A percentile compares a stretch with the other conserved stretches of the same genome.
These are phyloP conservation scores for Hybos culiciformis DNA, from an alignment of 2,888 invertebrate species.

Conservation along the genomic window DNA sequence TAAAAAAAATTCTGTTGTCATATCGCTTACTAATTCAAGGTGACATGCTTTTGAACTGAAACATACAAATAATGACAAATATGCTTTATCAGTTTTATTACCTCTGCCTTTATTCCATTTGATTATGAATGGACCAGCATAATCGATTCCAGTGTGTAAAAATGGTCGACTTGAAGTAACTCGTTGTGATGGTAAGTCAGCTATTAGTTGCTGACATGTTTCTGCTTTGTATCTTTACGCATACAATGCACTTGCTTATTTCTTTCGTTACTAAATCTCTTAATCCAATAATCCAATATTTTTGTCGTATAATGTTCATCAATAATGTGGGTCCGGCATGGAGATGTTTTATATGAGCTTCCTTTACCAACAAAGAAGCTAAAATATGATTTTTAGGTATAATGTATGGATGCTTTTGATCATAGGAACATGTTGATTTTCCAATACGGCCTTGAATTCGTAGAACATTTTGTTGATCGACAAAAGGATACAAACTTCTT, in stretches of 20 bases:
- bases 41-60: slow-evolving; percentile 6
- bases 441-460: neutral
- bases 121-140: slow-evolving; percentile 10
- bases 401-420: neutral
- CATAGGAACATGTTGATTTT: neutral
- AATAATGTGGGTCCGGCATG: slow-evolving; percentile 2
- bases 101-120: slow-evolving; percentile 7
- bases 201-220: neutral
- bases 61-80: slow-evolving; percentile 16
- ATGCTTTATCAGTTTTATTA: slow-evolving; percentile 13
- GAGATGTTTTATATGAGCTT: neutral
- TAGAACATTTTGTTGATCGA: neutral
- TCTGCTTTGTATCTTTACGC: no score
- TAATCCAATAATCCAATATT: slow-evolving; percentile 1
- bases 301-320: slow-evolving; percentile 1
- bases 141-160: slow-evolving; percentile 8
- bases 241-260: neutral
- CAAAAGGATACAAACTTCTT: no score
- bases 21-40: neutral
- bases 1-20: slow-evolving; percentile 14
- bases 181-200: neutral
- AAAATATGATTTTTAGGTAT: neutral
- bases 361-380: neutral
- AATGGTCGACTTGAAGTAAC: slow-evolving; percentile 6
- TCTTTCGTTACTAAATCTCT: neutral